Evolutionary conservation across 2,113 vertebrate species (phyloP), one percentile per base, ranked within the genome.

Genomic region (Delphinapterus leucas): DNA sequence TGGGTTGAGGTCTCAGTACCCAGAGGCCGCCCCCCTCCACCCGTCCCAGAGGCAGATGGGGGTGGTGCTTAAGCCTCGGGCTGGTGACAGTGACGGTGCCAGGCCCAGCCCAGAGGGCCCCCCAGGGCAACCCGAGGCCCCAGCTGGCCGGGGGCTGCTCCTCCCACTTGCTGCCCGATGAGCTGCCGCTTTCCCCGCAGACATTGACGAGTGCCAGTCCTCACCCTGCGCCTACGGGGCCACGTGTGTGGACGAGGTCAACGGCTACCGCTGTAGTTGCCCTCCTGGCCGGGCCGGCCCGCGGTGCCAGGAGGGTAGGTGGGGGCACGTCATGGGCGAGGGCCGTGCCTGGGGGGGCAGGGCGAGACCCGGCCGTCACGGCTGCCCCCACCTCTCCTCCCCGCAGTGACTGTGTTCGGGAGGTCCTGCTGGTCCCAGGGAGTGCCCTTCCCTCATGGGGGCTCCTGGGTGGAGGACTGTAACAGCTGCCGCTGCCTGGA

Each of bases 121-220:
- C 49, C 61, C 0, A 0, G 1, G 2, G 33, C 55, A 14, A 0
- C 28, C 28, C 0, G 10, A 8, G 28, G n/a, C 36, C 53, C 8
- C 1, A 5, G 38, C 49, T 6, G 36, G 38, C 41, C 21, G 8
- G 21, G 31, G 3, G 11, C 79, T 2, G 70, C 36, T 2, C 53
- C 33, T 5, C 25, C n/a, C 3, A 8, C 23, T n/a, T 0, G 20
- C 44, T 14, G 14, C 25, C 2, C 2, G 0, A 84, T 85, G 63
- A 84, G 76, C 26, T 0, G 10, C 13, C 6, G 0, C 55, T 9
- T 8, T n/a, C 73, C 91, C 0, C 8, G 8, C 98, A 99, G 99
- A 99, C 97, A 99, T 99, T 1, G 99, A 99, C 14, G 99, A 99
- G 98, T 99, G 99, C 96, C 99, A 99, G 98, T 99, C 99, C 7